phyloP scores from a whole-genome alignment of 2,113 vertebrate genomes.

The Riparia riparia region DNA sequence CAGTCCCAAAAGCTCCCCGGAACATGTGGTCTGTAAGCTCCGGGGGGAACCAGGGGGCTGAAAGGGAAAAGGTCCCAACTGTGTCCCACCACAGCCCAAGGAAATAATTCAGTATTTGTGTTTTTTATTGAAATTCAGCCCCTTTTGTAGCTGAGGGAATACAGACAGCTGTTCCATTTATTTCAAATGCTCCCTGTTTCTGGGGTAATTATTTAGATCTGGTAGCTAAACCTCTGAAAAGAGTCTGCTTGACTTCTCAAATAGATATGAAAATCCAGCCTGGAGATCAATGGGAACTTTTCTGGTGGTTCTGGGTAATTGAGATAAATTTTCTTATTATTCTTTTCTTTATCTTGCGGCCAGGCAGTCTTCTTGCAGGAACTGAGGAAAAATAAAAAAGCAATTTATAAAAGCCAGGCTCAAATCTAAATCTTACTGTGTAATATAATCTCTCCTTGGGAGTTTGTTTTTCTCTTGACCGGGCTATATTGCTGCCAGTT shows the following conservation, averaged over 20 bases:
- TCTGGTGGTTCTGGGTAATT: constrained; percentile 8
- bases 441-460: constrained; percentile 7
- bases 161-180: constrained; percentile 68
- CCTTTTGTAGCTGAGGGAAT: constrained; percentile 54
- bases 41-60: constrained; percentile 5
- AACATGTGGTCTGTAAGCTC: constrained; percentile 68
- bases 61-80: constrained; percentile 38
- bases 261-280: constrained; percentile 23
- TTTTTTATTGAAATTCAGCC: constrained; percentile 72
- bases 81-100: neutral
- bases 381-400: constrained; percentile 18
- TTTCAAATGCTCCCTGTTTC: constrained; percentile 57
- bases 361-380: neutral
- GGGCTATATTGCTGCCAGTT: neutral
- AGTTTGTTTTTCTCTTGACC: neutral
- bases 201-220: constrained; percentile 62
- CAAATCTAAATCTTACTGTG: constrained; percentile 34
- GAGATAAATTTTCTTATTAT: neutral
- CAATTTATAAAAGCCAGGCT: constrained; percentile 8
- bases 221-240: constrained; percentile 52
- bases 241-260: constrained; percentile 38
- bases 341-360: constrained; percentile 13
- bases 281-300: neutral
- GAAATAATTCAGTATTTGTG: constrained; percentile 58
- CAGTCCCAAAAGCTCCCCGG: constrained; percentile 26